phyloP scores from a whole-genome alignment of 2,113 vertebrate species.

The Aramus guarauna region DNA sequence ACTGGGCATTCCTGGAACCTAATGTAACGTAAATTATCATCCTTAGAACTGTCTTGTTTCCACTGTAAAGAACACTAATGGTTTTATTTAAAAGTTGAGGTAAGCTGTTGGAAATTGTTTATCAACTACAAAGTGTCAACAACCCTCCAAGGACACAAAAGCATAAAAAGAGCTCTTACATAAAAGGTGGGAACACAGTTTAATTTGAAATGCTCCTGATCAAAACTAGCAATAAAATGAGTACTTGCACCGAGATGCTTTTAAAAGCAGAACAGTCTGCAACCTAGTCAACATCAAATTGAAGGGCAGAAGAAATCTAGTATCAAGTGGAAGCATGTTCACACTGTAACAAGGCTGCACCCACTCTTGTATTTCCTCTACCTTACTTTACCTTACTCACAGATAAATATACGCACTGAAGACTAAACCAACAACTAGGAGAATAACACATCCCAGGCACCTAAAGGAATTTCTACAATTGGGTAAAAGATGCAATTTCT shows the following conservation, averaged over 20 bases:
- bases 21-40: slow-evolving; percentile 7
- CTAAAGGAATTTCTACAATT: background rate
- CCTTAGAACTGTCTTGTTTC: slow-evolving; percentile 14
- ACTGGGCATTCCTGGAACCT: slow-evolving; percentile 28
- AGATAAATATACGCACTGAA: background rate
- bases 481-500: background rate
- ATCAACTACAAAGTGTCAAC: slow-evolving; percentile 15
- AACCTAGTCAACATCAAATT: background rate
- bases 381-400: background rate
- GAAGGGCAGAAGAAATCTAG: background rate
- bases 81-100: background rate
- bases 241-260: background rate
- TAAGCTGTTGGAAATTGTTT: slow-evolving; percentile 7
- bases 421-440: background rate
- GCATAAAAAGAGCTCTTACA: background rate
- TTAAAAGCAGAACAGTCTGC: background rate
- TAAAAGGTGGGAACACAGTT: background rate
- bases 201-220: background rate
- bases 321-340: background rate
- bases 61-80: slow-evolving; percentile 1
- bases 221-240: background rate
- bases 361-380: background rate
- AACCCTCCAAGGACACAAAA: background rate
- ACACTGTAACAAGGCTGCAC: background rate
- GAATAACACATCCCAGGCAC: background rate